Conservation (phyloP, 1,140 invertebrate species). For the Diachasmimorpha longicaudata region DNA sequence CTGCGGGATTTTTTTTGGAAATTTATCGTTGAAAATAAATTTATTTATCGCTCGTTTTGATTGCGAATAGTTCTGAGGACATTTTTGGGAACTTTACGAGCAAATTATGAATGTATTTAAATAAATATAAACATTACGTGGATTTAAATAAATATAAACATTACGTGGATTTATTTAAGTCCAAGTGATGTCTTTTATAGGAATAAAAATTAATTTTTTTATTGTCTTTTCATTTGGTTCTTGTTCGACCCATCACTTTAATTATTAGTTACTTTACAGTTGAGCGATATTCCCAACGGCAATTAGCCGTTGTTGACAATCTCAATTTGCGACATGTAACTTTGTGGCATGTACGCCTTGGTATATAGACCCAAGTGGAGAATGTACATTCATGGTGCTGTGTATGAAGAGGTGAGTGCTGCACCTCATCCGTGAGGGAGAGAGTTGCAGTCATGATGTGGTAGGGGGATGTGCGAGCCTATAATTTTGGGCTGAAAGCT, state of each 20-base stretch:
- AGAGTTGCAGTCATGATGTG: not conserved
- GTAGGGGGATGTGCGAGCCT: not conserved
- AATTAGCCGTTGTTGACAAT: conserved; percentile 61
- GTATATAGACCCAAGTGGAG: conserved; percentile 21
- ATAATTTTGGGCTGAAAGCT: not conserved
- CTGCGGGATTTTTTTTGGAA: too few relatives aligned
- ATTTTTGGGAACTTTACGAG: too few relatives aligned
- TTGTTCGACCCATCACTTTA: conserved; percentile 49
- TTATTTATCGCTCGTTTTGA: too few relatives aligned
- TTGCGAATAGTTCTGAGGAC: too few relatives aligned
- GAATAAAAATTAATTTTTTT: too few relatives aligned
- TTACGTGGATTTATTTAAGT: too few relatives aligned
- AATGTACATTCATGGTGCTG: not conserved
- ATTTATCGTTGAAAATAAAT: too few relatives aligned
- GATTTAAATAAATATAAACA: too few relatives aligned
- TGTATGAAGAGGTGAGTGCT: not conserved
- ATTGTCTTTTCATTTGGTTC: conserved; percentile 50
- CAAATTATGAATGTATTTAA: too few relatives aligned
- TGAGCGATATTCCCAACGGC: conserved; percentile 54
- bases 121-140: too few relatives aligned
- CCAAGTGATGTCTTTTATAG: too few relatives aligned
- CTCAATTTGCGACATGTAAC: conserved; percentile 59
- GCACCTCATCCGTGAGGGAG: not conserved
- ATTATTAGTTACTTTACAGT: conserved; percentile 58
- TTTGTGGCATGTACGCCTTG: conserved; percentile 37